These are phyloP conservation scores for Chromis chromis DNA, from an alignment of 2,797 vertebrate species.

Conservation along the genomic window DNA sequence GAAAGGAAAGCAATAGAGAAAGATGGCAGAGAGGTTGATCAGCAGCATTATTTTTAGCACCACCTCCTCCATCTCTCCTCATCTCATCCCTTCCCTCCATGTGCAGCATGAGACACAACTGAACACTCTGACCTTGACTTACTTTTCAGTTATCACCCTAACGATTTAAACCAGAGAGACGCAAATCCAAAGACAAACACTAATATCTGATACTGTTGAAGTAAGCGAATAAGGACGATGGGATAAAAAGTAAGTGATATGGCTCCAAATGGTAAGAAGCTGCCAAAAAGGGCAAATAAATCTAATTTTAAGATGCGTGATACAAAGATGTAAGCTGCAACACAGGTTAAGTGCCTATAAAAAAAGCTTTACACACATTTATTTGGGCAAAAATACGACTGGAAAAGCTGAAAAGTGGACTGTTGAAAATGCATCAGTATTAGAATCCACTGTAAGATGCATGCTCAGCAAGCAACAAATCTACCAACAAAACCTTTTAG, in stretches of 20 bases:
- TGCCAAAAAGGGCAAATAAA: background rate
- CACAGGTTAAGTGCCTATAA: too few species aligned
- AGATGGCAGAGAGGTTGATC: background rate
- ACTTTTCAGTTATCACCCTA: constrained; percentile 31
- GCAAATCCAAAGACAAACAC: constrained; percentile 14
- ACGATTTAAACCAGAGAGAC: constrained; percentile 14
- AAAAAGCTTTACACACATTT: too few species aligned
- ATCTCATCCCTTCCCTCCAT: constrained; percentile 9
- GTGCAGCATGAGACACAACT: constrained; percentile 51
- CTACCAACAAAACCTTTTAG: background rate
- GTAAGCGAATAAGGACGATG: background rate
- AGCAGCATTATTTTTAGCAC: constrained; percentile 18
- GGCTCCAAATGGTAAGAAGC: background rate
- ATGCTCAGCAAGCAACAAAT: background rate
- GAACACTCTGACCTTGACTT: constrained; percentile 67
- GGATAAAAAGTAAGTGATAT: background rate
- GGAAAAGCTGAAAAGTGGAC: too few species aligned
- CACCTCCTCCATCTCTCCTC: constrained; percentile 23
- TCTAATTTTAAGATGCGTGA: background rate
- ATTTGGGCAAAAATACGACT: too few species aligned
- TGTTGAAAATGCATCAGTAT: background rate
- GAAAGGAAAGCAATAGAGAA: constrained; percentile 8
- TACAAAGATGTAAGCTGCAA: background rate
- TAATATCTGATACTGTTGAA: constrained; percentile 1
- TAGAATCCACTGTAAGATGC: background rate